Percentiles rank a stretch among this genome's conserved stretches.
These are phyloP conservation scores for Lineus longissimus DNA, from an alignment of 1,140 invertebrate genomes.

Conservation along the genomic window DNA sequence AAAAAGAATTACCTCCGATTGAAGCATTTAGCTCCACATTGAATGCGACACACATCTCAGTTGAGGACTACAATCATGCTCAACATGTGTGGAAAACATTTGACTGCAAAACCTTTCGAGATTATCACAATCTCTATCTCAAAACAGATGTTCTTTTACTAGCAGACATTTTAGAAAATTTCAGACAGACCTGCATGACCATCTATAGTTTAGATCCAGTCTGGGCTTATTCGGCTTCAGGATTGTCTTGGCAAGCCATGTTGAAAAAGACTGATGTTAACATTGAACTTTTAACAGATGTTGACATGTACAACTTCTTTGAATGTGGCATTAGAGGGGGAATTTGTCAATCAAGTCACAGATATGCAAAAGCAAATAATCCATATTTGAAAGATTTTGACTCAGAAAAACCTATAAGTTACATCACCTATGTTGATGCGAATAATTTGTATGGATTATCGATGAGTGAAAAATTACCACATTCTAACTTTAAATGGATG, in stretches of 20 bases:
- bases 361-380: slow-evolving; percentile 34
- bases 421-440: slow-evolving; percentile 30
- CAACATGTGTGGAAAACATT: not conserved
- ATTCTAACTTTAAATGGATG: slow-evolving; percentile 42
- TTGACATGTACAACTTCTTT: slow-evolving; percentile 33
- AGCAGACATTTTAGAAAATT: slow-evolving; percentile 57
- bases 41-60: not conserved
- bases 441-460: slow-evolving; percentile 37
- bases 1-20: too few species aligned
- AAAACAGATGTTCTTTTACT: slow-evolving; percentile 24
- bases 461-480: slow-evolving; percentile 21
- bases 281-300: slow-evolving; percentile 26
- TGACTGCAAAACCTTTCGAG: not conserved
- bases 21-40: too few species aligned
- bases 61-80: not conserved
- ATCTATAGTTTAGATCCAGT: slow-evolving; percentile 31
- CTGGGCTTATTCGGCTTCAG: slow-evolving; percentile 31
- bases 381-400: slow-evolving; percentile 14
- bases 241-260: too few species aligned
- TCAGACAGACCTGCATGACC: slow-evolving; percentile 22
- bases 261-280: too few species aligned
- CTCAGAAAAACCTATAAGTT: slow-evolving; percentile 17
- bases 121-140: not conserved
- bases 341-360: slow-evolving; percentile 23
- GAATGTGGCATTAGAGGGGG: slow-evolving; percentile 33